Base-by-base conservation (phyloP, 1,140 invertebrate species). In the Diplogasteroides magnus region DNA sequence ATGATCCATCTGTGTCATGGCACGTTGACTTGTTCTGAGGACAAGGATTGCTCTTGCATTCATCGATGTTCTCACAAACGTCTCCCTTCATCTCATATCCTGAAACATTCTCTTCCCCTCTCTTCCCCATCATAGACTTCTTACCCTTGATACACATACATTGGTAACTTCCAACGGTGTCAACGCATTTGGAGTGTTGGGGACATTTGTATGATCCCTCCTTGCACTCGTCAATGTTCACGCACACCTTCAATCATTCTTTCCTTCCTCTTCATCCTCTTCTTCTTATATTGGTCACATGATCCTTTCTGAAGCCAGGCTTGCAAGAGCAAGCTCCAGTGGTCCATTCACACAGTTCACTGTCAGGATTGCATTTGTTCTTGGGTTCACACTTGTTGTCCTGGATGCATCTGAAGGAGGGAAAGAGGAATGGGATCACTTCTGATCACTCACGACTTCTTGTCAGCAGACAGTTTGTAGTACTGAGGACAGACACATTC, bases 161-260 rank as follows among this genome's bases (percentile, higher is more conserved):
- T 19, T 48, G 6, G 37, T 48, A 48, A 11, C 37, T 19, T 48
- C 37, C 37, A 19, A 48, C 6, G 37, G 37, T 48, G 19, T 48
- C 19, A 19, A 11, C 19, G 37, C 37, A 48, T 19, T 48, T 48
- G 37, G 37, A 48, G 37, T 48, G 6, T 19, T 48, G 6, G 6
- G 19, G 6, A 48, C 37, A 48, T 19, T 48, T 48, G 37, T 48
- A 48, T 19, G 37, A 11, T 6, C 14, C n/a, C 28, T 61, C 59
- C 28, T 61, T 23, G 28, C 59, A 61, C 28, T 61, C 59, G 59
- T 61, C n/a, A n/a, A 6, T 6, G 28, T 61, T n/a, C 6, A 48
- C 19, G 37, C 37, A 48, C 37, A 19, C 19, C 37, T 48, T 6
- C 6, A 48, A n/a, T n/a, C n/a, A n/a, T n/a, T n/a, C n/a, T n/a